phyloP scores from a whole-genome alignment of 2,797 vertebrate species.

The Sarcoramphus papa region DNA sequence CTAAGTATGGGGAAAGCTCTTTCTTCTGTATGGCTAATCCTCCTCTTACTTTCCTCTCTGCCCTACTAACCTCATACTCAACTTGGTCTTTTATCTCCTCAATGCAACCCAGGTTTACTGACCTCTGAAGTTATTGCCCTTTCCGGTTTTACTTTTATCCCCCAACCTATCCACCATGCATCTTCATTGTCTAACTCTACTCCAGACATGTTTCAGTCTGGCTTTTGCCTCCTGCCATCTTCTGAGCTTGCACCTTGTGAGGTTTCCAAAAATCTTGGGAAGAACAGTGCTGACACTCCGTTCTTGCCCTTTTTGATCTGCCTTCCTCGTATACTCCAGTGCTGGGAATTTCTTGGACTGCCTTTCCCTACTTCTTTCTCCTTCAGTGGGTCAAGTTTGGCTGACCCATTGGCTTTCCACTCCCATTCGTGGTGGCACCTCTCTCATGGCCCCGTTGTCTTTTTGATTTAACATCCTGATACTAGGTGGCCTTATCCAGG shows the following conservation, averaged over 20 bases:
- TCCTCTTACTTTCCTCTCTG: neutral
- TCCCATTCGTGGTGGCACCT: accelerated
- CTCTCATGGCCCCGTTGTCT: neutral
- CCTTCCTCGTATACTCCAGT: neutral
- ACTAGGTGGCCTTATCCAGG: neutral
- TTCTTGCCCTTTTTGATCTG: neutral
- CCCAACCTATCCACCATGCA: neutral
- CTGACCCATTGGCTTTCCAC: neutral
- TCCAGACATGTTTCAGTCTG: neutral
- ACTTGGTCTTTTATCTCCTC: too few species aligned
- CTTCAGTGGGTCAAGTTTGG: neutral
- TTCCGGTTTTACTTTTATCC: neutral
- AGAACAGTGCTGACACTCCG: neutral
- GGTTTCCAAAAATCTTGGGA: neutral
- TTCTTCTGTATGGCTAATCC: neutral
- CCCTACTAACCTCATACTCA: neutral
- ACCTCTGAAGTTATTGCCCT: neutral
- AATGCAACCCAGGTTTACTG: neutral
- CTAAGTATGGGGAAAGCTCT: neutral
- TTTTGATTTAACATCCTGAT: neutral
- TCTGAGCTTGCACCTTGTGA: neutral
- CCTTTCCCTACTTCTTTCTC: neutral
- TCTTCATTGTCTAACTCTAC: neutral
- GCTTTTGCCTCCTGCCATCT: neutral
- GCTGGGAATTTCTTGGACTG: neutral